Percentiles rank a stretch among this genome's conserved stretches.
Evolutionary conservation across 2,888 invertebrate genomes (phyloP).

Genomic region (Synanthedon myopaeformis): DNA sequence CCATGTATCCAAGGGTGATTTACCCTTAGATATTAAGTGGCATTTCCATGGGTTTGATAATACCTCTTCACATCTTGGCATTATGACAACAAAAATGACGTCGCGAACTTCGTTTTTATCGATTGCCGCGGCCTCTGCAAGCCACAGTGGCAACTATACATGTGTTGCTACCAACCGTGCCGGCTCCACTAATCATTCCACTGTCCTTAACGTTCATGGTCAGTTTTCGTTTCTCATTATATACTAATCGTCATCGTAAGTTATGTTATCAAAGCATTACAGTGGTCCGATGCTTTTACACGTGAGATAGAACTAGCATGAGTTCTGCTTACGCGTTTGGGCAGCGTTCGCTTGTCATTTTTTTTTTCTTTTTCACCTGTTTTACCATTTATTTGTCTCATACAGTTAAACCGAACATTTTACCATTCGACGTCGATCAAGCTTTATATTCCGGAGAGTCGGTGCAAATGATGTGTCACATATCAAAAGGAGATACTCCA

Average conservation of each 20-base stretch:
- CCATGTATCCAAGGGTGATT: conserved; percentile 79
- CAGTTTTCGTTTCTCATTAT: conserved; percentile 43
- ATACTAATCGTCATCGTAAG: conserved; percentile 12
- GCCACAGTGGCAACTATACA: conserved; percentile 81
- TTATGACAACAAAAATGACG: conserved; percentile 74
- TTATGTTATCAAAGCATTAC: conserved; percentile 15
- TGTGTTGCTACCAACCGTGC: conserved; percentile 81
- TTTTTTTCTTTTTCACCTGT: conserved; percentile 19
- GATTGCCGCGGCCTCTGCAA: conserved; percentile 76
- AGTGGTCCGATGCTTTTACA: conserved; percentile 30
- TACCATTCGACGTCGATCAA: conserved; percentile 74
- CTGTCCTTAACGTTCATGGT: conserved; percentile 71
- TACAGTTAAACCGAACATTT: conserved; percentile 68
- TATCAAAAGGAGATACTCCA: conserved; percentile 76
- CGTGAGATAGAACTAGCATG: conserved; percentile 53
- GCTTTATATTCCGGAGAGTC: conserved; percentile 73
- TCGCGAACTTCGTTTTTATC: conserved; percentile 78
- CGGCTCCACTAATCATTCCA: conserved; percentile 76
- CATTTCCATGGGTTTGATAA: conserved; percentile 76
- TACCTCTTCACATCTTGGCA: conserved; percentile 69
- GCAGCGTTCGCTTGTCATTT: conserved; percentile 34
- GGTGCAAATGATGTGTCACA: conserved; percentile 73
- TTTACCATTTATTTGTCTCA: conserved; percentile 16
- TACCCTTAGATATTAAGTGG: conserved; percentile 81
- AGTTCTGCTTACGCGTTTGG: conserved; percentile 34